phyloP scores from a whole-genome alignment of 2,888 invertebrate species.

The Ctenicera cuprea region DNA sequence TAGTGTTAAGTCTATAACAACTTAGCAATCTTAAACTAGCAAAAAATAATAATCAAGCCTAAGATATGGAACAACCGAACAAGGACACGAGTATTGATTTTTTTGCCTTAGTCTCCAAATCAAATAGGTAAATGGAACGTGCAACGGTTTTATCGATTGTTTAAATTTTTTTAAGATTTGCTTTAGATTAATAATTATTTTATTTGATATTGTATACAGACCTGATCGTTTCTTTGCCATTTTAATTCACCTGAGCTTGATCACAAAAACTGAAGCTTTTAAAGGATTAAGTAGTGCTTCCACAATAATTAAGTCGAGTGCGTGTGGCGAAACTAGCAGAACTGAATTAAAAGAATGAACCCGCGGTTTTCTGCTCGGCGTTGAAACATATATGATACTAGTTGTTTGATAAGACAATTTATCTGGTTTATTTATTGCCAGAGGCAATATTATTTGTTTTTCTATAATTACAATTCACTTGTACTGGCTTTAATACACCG shows the following conservation, averaged over 20 bases:
- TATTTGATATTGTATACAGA: neutral
- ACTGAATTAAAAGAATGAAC: constrained; percentile 9
- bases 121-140: neutral
- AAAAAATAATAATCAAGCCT: too few relatives aligned
- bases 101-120: neutral
- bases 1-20: too few relatives aligned
- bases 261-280: neutral
- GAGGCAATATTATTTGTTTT: neutral
- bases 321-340: neutral
- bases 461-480: neutral
- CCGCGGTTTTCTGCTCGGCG: too few relatives aligned
- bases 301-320: neutral
- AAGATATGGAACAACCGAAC: neutral
- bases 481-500: neutral
- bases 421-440: neutral
- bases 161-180: neutral
- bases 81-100: constrained; percentile 1
- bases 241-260: neutral
- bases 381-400: neutral
- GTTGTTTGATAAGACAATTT: constrained; percentile 4
- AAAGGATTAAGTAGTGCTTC: neutral
- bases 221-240: constrained; percentile 8
- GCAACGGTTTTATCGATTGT: too few relatives aligned
- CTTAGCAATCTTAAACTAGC: too few relatives aligned
- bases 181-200: neutral